Percentiles rank a stretch among this genome's conserved stretches.
Conservation (phyloP, 2,888 invertebrate species). For the Dorcus hopei region DNA sequence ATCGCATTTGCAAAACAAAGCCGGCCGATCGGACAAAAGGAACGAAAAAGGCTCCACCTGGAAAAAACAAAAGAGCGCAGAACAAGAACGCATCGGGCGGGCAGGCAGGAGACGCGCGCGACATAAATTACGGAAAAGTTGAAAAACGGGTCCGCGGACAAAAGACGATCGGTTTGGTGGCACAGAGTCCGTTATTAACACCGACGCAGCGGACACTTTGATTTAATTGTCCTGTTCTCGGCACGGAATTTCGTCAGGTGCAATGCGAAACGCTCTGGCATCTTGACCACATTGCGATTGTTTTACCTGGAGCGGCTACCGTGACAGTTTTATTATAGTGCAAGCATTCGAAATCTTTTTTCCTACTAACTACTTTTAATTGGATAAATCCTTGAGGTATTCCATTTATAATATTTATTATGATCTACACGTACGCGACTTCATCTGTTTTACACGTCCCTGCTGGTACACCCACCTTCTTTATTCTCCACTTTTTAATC, state of each 20-base stretch:
- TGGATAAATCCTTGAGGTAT: constrained; percentile 19
- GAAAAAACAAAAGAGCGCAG: constrained; percentile 18
- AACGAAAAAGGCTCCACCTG: constrained; percentile 21
- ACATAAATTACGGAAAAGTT: constrained; percentile 39
- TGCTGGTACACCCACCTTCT: too few relatives aligned
- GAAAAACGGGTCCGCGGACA: constrained; percentile 27
- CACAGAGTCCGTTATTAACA: constrained; percentile 37
- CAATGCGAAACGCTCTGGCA: constrained; percentile 32
- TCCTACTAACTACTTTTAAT: constrained; percentile 24
- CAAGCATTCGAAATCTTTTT: constrained; percentile 27
- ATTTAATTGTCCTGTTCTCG: constrained; percentile 44
- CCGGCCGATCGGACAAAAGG: constrained; percentile 23
- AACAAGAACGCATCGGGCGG: constrained; percentile 24
- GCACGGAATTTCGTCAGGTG: constrained; percentile 42
- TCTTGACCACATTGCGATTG: constrained; percentile 27
- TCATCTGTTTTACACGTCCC: not conserved
- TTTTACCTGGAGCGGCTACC: constrained; percentile 26
- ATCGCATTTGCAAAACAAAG: constrained; percentile 33
- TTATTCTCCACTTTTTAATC: too few relatives aligned
- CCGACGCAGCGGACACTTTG: constrained; percentile 43
- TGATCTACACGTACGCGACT: constrained; percentile 8
- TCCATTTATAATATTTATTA: constrained; percentile 16
- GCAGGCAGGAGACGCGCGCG: constrained; percentile 20
- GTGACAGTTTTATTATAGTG: constrained; percentile 36
- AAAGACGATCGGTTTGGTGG: constrained; percentile 34